Evolutionary conservation across 2,888 invertebrate species (phyloP), one percentile per base, ranked within the genome.

Genomic region (Neria commutata): DNA sequence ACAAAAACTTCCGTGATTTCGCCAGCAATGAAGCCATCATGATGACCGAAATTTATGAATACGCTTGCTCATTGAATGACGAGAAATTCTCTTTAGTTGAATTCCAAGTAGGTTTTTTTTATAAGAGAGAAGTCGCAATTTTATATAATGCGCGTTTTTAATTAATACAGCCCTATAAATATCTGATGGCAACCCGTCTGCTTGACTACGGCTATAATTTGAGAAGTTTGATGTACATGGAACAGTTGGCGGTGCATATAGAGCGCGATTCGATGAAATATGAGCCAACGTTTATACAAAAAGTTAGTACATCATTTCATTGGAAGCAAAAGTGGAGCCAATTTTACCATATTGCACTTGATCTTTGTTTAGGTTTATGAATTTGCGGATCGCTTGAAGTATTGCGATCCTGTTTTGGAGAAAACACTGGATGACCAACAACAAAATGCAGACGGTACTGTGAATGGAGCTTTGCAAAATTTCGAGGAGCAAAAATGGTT

Each of bases 31-130:
- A 91, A 76, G 93, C 95, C 21, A 90, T 97, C 62, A 92, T 96
- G 84, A 91, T 95, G 83, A 97, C 97, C 0, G 96, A 97, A 83
- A 90, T 97, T 61, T 97, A 95, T 81, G 97, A 97, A 82, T 98
- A 95, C 80, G 96, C 95, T 3, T 86, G 91, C 65, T 89, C 91
- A 60, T 85, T 97, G 51, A 90, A 89, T 66, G 90, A 90, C 75
- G 86, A 88, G 21, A 85, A 87, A 54, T 92, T 89, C 77, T 85
- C 86, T 47, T 85, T 95, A 59, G 84, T 87, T 1, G 89, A 91
- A 72, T 86, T 93, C 72, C 91, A 91, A 86, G 90, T 91, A 72
- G 52, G 48, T 23, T 37, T 42, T 62, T 62, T 65, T 78, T 82
- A 10, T 83, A 92, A 88, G 84, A 26, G 4, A 17, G 48, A n/a